phyloP scores from a whole-genome alignment of 2,113 vertebrate genomes.

The Neoarius graeffei region DNA sequence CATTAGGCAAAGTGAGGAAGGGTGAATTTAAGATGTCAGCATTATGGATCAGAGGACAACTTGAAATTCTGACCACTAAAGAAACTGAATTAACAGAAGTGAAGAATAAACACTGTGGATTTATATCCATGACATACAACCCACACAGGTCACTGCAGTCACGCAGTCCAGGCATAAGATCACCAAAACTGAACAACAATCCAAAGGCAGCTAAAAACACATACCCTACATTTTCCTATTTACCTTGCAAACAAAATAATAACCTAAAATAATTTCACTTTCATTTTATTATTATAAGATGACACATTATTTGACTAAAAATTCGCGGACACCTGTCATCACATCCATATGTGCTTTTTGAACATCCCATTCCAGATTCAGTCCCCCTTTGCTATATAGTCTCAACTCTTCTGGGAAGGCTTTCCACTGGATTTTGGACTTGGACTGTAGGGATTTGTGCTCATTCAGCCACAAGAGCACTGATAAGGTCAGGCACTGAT shows the following conservation, averaged over 20 bases:
- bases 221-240: not conserved
- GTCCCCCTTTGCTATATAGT: no score
- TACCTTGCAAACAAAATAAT: not conserved
- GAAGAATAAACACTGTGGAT: not conserved
- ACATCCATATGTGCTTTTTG: not conserved
- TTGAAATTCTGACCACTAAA: not conserved
- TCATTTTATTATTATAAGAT: not conserved
- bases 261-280: not conserved
- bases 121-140: not conserved
- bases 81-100: not conserved
- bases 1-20: conserved; percentile 30
- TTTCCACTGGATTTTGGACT: no score
- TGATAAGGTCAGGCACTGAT: no score
- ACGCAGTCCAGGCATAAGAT: not conserved
- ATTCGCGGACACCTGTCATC: not conserved
- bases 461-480: no score
- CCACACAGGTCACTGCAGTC: not conserved
- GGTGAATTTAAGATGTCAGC: conserved; percentile 1
- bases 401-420: no score
- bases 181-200: not conserved
- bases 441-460: no score
- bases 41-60: not conserved
- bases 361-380: no score
- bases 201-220: not conserved
- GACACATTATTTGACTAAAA: not conserved